Percentiles rank a stretch among this genome's conserved stretches.
Conservation (phyloP, 2,888 invertebrate genomes). For the Epinotia demarniana region DNA sequence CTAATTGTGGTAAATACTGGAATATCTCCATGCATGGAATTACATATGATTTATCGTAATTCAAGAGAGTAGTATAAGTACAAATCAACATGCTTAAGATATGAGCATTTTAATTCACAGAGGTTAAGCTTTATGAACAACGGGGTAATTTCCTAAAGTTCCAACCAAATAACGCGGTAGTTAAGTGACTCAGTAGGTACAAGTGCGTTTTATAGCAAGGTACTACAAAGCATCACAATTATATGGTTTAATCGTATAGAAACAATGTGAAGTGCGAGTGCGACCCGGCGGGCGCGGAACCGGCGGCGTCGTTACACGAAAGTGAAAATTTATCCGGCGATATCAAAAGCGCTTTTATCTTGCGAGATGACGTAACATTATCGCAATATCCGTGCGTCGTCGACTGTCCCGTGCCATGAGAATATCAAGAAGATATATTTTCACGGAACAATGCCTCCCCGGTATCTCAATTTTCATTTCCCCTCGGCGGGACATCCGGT, state of each 20-base stretch:
- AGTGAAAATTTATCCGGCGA: slow-evolving; percentile 72
- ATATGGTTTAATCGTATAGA: slow-evolving; percentile 17
- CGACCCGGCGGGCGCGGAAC: slow-evolving; percentile 30
- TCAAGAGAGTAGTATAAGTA: too few species aligned
- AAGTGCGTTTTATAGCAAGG: neutral
- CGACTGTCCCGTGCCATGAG: slow-evolving; percentile 74
- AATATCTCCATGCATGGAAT: slow-evolving; percentile 10
- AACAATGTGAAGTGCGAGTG: slow-evolving; percentile 26
- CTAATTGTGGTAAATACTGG: slow-evolving; percentile 37
- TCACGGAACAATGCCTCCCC: slow-evolving; percentile 82
- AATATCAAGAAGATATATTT: slow-evolving; percentile 83
- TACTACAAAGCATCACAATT: neutral
- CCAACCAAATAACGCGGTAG: neutral
- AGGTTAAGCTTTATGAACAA: too few species aligned
- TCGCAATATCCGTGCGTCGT: slow-evolving; percentile 78
- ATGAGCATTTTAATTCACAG: too few species aligned
- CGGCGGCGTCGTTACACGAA: slow-evolving; percentile 59
- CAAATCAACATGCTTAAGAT: too few species aligned
- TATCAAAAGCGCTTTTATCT: slow-evolving; percentile 76
- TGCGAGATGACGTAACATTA: slow-evolving; percentile 77
- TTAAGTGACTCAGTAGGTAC: neutral
- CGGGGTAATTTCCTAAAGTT: neutral
- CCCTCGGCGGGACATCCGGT: slow-evolving; percentile 80
- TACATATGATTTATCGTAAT: neutral
- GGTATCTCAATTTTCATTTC: slow-evolving; percentile 84